Conservation (phyloP, 2,113 vertebrate genomes). For the Blennius ocellaris region DNA sequence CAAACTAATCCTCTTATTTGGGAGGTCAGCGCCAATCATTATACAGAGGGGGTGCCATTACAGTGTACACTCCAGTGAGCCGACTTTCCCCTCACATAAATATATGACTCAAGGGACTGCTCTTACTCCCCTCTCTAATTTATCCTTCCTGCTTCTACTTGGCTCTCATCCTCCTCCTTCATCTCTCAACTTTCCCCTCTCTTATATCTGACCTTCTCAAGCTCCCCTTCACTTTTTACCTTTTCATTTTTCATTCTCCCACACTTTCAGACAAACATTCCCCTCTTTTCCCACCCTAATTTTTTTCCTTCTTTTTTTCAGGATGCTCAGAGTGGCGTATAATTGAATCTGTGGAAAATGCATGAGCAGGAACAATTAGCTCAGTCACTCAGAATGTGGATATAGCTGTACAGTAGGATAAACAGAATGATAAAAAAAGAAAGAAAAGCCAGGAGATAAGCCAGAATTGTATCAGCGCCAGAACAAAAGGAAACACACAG, state of each 20-base stretch:
- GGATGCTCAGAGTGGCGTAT: slow-evolving; percentile 81
- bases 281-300: slow-evolving; percentile 50
- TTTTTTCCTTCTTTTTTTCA: slow-evolving; percentile 63
- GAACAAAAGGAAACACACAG: slow-evolving; percentile 55
- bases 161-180: slow-evolving; percentile 34
- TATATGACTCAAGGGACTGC: slow-evolving; percentile 78
- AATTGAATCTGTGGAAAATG: slow-evolving; percentile 82
- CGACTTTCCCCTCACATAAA: slow-evolving; percentile 80
- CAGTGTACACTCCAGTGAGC: slow-evolving; percentile 76
- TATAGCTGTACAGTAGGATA: slow-evolving; percentile 78
- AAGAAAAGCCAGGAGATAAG: slow-evolving; percentile 48
- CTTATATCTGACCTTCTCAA: slow-evolving; percentile 55
- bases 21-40: slow-evolving; percentile 83
- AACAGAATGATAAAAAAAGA: slow-evolving; percentile 55
- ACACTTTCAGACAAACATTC: slow-evolving; percentile 45
- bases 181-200: slow-evolving; percentile 35
- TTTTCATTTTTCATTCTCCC: slow-evolving; percentile 54
- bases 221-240: slow-evolving; percentile 34
- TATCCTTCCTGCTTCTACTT: slow-evolving; percentile 42
- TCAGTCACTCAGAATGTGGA: slow-evolving; percentile 78
- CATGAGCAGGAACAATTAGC: slow-evolving; percentile 80
- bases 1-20: slow-evolving; percentile 83
- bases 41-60: slow-evolving; percentile 78
- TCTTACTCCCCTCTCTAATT: slow-evolving; percentile 62
- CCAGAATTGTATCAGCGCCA: slow-evolving; percentile 55